Evolutionary conservation across 2,113 vertebrate genomes (phyloP), one percentile per base, ranked within the genome.

Genomic region (Corynorhinus townsendii): DNA sequence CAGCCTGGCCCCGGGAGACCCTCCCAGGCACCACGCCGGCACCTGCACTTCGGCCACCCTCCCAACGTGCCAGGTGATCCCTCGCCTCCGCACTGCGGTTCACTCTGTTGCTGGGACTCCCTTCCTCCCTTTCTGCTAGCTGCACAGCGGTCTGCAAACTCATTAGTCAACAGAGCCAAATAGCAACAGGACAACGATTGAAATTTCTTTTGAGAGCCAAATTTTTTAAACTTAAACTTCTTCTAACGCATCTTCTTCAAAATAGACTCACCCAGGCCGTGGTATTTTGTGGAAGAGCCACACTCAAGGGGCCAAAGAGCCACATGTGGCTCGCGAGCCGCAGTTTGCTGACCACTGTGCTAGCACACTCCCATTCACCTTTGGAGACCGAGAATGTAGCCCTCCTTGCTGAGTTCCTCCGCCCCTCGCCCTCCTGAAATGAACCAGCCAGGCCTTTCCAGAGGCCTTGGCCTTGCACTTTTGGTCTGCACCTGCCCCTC

Each of bases 51-150:
- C 11, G 0, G 26, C 52, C 22, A 71, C 3, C 3, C 10, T 47
- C 38, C 1, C 1, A 11, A 2, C 0, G 1, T 0, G 16, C 43
- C 20, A 5, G 0, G 14, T 1, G 4, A 22, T 1, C 33, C 33
- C 62, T 43, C 43, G 4, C 45, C 19, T 28, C 66, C 3, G 17
- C 40, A 14, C 35, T 56, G 2, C 0, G 3, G 17, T 1, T 77
- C 93, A 7, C 0, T 19, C 35, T n/a, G 35, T 4, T 38, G 59
- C n/a, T 26, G 76, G n/a, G n/a, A 45, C 20, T 33, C 40, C 52
- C 72, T 45, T 26, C 62, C 5, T 6, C 22, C 54, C 40, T 9
- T n/a, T 3, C 59, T 8, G 24, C 71, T 79, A 26, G 59, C n/a
- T n/a, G n/a, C n/a, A n/a, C n/a, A n/a, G n/a, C n/a, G n/a, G n/a